Conservation (phyloP, 2,113 vertebrate genomes). For the western clawed frog (Xenopus tropicalis) region UCB_Xtro_10.0 CM004448.2:86220501-86221000, state of each 20-base stretch:
- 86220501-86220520: too few species aligned
- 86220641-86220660: constrained; percentile 2
- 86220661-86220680: constrained; percentile 50
- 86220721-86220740: constrained; percentile 67
- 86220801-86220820: constrained; percentile 59
- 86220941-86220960: constrained; percentile 29
- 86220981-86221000: constrained; percentile 23
- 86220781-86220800: constrained; percentile 59
- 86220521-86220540: too few species aligned
- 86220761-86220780: constrained; percentile 56
- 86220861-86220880: constrained; percentile 38
- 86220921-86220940: constrained; percentile 37
- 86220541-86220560: not conserved
- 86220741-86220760: constrained; percentile 55
- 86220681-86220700: constrained; percentile 63
- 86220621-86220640: constrained; percentile 21
- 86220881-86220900: constrained; percentile 27
- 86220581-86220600: not conserved
- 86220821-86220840: constrained; percentile 43
- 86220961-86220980: constrained; percentile 20
- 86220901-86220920: constrained; percentile 39
- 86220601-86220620: not conserved
- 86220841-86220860: constrained; percentile 41
- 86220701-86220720: constrained; percentile 52
- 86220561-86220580: not conserved